Evolutionary conservation across 2,113 vertebrate species (phyloP), one percentile per base, ranked within the genome.

Genomic region (Rana temporaria): DNA sequence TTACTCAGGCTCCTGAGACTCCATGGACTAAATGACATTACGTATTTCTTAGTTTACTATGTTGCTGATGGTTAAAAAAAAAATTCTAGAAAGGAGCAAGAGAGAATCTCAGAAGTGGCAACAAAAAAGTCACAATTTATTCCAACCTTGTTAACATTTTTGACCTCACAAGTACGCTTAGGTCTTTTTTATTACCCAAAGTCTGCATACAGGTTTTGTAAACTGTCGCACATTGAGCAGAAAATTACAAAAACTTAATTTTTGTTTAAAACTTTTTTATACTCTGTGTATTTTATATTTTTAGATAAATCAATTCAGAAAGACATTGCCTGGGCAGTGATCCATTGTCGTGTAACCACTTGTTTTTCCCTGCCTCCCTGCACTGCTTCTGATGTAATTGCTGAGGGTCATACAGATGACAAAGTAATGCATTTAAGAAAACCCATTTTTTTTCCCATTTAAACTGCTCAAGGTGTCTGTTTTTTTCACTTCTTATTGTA

Each of bases 281-380:
- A 3, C 81, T 79, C 42, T 30, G 73, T 86, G 34, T 38, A 0
- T 48, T 48, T 14, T 62, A 62, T 22, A 24, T 18, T 24, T 5
- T 20, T 3, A 79, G 85, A 83, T 85, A 87, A 85, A 86, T 14
- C 84, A 80, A 79, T 85, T 66, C 57, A 84, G 73, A 84, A 87
- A 85, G 59, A 78, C 62, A 84, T 38, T 48, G 84, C 77, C 20
- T 79, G 9, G 62, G 81, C 66, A 78, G 56, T 77, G 85, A 85
- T 77, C 64, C 60, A 52, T 18, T 79, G 7, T 83, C 82, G 88
- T 88, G 68, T 20, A 32, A 20, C 85, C 65, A 69, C 38, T 64
- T 18, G 18, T n/a, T 68, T 38, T 22, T 82, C 18, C 78, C 26
- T 74, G 0, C 62, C 20, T 34, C 53, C 20, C 52, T 67, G 3